phyloP scores from a whole-genome alignment of 2,888 invertebrate species.

The Synanthedon tipuliformis region DNA sequence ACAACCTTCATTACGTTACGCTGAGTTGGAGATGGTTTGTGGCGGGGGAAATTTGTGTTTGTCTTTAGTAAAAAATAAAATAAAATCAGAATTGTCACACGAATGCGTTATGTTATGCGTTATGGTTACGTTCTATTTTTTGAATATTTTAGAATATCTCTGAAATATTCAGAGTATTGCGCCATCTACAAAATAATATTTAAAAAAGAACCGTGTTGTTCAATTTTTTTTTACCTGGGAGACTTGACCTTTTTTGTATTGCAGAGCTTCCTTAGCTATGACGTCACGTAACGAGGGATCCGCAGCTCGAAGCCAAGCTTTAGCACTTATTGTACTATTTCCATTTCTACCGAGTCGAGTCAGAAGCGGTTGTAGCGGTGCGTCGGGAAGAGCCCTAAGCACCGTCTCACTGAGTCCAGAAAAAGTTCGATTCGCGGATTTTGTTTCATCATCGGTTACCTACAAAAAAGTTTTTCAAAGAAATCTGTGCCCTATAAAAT shows the following conservation, averaged over 20 bases:
- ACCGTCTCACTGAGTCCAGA: slow-evolving; percentile 83
- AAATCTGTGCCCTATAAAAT: too few relatives aligned
- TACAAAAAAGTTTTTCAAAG: slow-evolving; percentile 25
- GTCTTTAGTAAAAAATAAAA: too few relatives aligned
- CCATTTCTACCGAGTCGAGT: slow-evolving; percentile 74
- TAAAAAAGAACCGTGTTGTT: too few relatives aligned
- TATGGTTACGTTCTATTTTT: too few relatives aligned
- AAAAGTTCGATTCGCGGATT: slow-evolving; percentile 76
- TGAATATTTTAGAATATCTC: too few relatives aligned
- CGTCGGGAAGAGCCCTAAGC: slow-evolving; percentile 82
- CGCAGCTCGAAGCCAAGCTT: slow-evolving; percentile 78
- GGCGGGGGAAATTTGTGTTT: too few relatives aligned
- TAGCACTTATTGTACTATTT: slow-evolving; percentile 62
- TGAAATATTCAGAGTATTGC: too few relatives aligned
- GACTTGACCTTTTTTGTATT: slow-evolving; percentile 76
- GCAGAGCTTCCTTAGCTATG: slow-evolving; percentile 87
- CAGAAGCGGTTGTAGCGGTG: slow-evolving; percentile 80
- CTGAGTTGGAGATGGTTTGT: too few relatives aligned
- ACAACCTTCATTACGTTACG: too few relatives aligned
- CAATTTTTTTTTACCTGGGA: slow-evolving; percentile 48
- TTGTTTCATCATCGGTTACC: slow-evolving; percentile 79
- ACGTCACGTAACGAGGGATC: slow-evolving; percentile 84
- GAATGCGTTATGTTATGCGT: too few relatives aligned
- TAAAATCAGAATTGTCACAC: too few relatives aligned
- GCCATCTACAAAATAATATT: too few relatives aligned